Evolutionary conservation across 1,140 invertebrate species (phyloP).

Genomic region (Stratiolaelaps scimitus): DNA sequence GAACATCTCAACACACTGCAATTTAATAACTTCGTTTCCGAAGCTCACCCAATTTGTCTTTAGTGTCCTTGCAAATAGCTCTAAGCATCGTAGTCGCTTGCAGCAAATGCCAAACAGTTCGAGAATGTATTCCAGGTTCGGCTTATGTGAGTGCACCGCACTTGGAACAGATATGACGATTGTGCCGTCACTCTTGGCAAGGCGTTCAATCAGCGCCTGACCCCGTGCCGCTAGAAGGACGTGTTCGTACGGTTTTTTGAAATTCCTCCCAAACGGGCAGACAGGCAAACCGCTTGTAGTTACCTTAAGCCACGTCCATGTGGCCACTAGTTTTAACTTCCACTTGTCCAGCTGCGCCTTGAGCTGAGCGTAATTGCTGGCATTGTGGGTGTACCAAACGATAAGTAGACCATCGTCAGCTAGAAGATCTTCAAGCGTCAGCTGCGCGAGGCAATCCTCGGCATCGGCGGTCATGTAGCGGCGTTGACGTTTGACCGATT

Average conservation of each 20-base stretch:
- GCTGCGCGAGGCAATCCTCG: neutral
- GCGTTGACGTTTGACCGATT: conserved; percentile 9
- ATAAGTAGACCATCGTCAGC: neutral
- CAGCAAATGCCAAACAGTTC: neutral
- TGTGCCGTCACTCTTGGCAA: neutral
- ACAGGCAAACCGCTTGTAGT: neutral
- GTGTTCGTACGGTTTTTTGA: conserved; percentile 24
- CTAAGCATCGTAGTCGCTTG: neutral
- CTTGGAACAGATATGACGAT: conserved; percentile 12
- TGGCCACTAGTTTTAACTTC: conserved; percentile 2
- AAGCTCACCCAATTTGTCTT: conserved; percentile 14
- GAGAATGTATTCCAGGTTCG: neutral
- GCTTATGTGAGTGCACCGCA: conserved; percentile 16
- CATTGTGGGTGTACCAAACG: conserved; percentile 23
- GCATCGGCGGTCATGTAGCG: conserved; percentile 15
- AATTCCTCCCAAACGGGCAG: conserved; percentile 7
- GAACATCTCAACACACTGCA: conserved; percentile 5
- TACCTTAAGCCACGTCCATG: conserved; percentile 19
- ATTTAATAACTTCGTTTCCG: conserved; percentile 16
- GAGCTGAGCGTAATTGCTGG: neutral
- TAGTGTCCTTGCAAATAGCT: neutral
- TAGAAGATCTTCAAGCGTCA: neutral
- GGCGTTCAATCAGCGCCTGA: neutral
- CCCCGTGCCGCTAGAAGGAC: neutral
- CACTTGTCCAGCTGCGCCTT: neutral